Evolutionary conservation across 2,888 invertebrate genomes (phyloP).

Genomic region (Lasioglossum leucozonium): DNA sequence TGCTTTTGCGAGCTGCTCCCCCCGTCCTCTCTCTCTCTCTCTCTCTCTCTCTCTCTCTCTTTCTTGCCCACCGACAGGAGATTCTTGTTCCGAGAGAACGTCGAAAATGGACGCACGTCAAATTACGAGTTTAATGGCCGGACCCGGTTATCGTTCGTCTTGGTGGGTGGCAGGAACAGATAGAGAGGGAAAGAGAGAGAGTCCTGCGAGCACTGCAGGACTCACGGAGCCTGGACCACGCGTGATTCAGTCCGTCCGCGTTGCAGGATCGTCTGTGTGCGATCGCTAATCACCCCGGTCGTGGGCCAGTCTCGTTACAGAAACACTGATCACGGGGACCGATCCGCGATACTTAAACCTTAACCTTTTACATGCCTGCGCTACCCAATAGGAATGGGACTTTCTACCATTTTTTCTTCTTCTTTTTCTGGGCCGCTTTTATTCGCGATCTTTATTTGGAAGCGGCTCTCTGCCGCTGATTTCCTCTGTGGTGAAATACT

Average conservation of each 20-base stretch:
- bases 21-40: background rate
- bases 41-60: too few relatives aligned
- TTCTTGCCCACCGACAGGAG: background rate
- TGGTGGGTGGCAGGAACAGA: conserved; percentile 60
- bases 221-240: conserved; percentile 15
- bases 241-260: conserved; percentile 45
- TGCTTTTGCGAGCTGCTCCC: conserved; percentile 27
- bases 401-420: background rate
- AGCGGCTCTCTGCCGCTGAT: background rate
- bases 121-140: conserved; percentile 55
- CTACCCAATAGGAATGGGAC: background rate
- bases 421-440: background rate
- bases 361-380: background rate
- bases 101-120: conserved; percentile 52
- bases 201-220: background rate
- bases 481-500: too few relatives aligned
- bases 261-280: conserved; percentile 25
- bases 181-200: conserved; percentile 10
- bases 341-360: conserved; percentile 34
- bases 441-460: background rate
- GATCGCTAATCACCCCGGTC: conserved; percentile 53
- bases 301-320: conserved; percentile 49
- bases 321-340: conserved; percentile 41
- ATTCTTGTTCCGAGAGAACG: background rate
- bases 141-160: conserved; percentile 38